phyloP scores from a whole-genome alignment of 2,797 vertebrate genomes.

The Pelochelys cantorii region DNA sequence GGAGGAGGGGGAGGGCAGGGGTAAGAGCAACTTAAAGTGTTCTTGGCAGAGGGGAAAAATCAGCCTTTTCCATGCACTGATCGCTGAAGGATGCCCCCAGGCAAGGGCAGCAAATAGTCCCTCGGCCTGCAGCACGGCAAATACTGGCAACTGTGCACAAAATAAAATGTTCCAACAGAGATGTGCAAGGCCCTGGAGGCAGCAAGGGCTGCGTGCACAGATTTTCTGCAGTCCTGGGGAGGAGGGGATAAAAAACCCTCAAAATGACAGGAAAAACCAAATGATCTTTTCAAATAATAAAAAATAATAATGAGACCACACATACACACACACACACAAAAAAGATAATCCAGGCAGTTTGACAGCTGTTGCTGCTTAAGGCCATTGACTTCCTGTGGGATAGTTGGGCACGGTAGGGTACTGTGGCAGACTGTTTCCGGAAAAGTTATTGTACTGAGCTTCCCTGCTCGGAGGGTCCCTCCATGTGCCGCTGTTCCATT shows the following conservation, averaged over 20 bases:
- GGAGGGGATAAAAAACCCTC: neutral
- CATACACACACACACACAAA: neutral
- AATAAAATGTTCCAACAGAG: neutral
- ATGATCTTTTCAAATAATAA: conserved; percentile 58
- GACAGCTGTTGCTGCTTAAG: conserved; percentile 57
- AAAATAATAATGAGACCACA: conserved; percentile 22
- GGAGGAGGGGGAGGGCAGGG: conserved; percentile 4
- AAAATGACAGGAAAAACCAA: conserved; percentile 30
- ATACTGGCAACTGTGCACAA: conserved; percentile 22
- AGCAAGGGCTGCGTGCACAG: neutral
- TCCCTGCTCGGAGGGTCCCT: conserved; percentile 87
- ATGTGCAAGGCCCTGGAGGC: conserved; percentile 16
- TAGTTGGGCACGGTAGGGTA: conserved; percentile 94
- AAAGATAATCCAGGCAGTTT: conserved; percentile 57
- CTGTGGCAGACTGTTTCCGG: conserved; percentile 89
- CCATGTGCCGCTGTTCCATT: conserved; percentile 92
- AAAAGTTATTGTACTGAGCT: conserved; percentile 87
- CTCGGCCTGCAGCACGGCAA: conserved; percentile 15
- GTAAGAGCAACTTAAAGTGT: neutral
- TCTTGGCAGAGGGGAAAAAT: accelerated
- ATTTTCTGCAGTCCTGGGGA: neutral
- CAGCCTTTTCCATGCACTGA: neutral
- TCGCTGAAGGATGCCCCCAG: neutral
- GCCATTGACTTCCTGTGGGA: conserved; percentile 88
- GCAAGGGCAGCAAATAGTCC: conserved; percentile 9